Conservation (phyloP, 2,888 invertebrate species). For the Branchipolynoe longqiensis region DNA sequence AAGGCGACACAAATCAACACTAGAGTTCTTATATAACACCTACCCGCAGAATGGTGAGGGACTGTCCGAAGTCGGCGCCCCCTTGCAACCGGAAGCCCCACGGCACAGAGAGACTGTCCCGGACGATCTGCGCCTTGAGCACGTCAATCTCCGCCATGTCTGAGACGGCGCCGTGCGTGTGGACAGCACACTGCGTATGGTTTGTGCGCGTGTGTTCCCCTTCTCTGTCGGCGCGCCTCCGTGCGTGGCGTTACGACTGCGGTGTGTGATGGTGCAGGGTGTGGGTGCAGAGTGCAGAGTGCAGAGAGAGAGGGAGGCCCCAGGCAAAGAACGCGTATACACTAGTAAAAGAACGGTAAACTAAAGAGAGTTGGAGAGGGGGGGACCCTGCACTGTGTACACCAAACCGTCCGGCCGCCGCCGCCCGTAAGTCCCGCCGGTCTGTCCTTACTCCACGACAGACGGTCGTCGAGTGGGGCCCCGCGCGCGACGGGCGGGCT, state of each 20-base stretch:
- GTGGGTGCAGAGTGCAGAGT: no score
- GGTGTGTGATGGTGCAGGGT: no score
- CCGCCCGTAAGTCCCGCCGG: neutral
- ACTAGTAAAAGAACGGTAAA: no score
- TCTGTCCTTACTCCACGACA: conserved; percentile 31
- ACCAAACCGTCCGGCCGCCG: no score
- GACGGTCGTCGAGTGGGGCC: conserved; percentile 18
- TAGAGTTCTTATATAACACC: conserved; percentile 41
- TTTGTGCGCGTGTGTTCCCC: no score
- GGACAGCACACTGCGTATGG: no score
- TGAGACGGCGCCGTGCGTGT: neutral
- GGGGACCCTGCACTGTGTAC: no score
- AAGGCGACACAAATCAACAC: neutral
- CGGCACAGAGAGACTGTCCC: conserved; percentile 60
- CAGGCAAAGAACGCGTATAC: no score
- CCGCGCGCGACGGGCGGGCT: neutral
- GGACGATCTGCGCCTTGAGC: conserved; percentile 67
- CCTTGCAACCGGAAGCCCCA: conserved; percentile 69
- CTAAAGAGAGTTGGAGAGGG: no score
- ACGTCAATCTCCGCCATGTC: conserved; percentile 66
- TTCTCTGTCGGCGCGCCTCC: no score
- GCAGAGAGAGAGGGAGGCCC: no score
- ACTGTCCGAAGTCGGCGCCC: conserved; percentile 61
- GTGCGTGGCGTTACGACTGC: no score
- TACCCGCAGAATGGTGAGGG: conserved; percentile 65